These are phyloP conservation scores for Pollenia amentaria DNA, from an alignment of 2,888 invertebrate species.

Conservation along the genomic window DNA sequence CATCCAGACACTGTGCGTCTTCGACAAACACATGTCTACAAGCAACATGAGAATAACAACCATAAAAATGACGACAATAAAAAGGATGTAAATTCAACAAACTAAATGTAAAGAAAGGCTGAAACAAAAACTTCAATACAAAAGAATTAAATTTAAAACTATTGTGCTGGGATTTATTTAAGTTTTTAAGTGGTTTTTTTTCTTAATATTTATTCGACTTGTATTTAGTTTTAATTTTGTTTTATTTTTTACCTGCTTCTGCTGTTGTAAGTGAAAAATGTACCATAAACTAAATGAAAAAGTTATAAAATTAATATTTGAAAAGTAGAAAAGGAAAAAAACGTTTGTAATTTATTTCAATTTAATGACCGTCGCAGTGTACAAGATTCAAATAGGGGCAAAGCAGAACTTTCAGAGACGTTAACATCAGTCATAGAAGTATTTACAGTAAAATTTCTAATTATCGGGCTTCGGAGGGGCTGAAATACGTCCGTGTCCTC, in stretches of 20 bases:
- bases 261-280: conserved; percentile 27
- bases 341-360: neutral
- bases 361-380: conserved; percentile 18
- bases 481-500: too few relatives aligned
- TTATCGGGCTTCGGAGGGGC: too few relatives aligned
- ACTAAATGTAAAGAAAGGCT: neutral
- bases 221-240: neutral
- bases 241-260: conserved; percentile 25
- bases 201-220: neutral
- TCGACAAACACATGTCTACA: neutral
- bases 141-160: neutral
- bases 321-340: neutral
- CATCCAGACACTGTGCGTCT: too few relatives aligned
- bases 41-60: conserved; percentile 1
- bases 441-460: too few relatives aligned
- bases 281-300: conserved; percentile 18
- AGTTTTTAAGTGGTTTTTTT: neutral
- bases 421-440: neutral
- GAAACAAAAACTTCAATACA: neutral
- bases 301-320: conserved; percentile 25
- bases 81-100: conserved; percentile 31
- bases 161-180: conserved; percentile 17
- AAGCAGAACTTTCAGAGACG: too few relatives aligned
- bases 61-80: neutral
- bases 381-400: neutral